Conservation (phyloP, 2,888 invertebrate species). For the Meganola albula region DNA sequence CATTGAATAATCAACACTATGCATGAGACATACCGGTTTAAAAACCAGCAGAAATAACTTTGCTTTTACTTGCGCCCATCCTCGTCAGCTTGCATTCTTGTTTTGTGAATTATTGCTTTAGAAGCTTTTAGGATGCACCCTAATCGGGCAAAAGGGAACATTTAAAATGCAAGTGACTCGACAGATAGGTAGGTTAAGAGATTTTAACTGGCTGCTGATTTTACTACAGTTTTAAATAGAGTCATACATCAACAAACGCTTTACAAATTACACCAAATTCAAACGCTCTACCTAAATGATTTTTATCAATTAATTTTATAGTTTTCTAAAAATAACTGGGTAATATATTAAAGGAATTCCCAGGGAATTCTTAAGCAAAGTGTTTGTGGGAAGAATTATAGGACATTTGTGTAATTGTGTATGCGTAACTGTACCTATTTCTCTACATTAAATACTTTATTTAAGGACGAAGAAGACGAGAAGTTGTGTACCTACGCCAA, state of each 20-base stretch:
- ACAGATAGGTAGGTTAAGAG: slow-evolving; percentile 59
- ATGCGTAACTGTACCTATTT: neutral
- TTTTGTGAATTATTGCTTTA: slow-evolving; percentile 65
- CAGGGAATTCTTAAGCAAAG: slow-evolving; percentile 9
- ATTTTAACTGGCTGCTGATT: slow-evolving; percentile 68
- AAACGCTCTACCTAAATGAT: too few relatives aligned
- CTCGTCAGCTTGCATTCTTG: slow-evolving; percentile 70
- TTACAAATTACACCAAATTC: too few relatives aligned
- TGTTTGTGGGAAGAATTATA: too few relatives aligned
- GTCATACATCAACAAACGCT: too few relatives aligned
- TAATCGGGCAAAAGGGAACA: slow-evolving; percentile 63
- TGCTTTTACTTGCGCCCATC: slow-evolving; percentile 55
- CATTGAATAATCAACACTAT: slow-evolving; percentile 39
- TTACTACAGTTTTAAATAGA: slow-evolving; percentile 30
- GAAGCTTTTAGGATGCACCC: slow-evolving; percentile 74
- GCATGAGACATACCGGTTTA: slow-evolving; percentile 19
- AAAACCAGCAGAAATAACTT: slow-evolving; percentile 27
- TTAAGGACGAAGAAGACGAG: too few relatives aligned
- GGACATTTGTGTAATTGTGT: too few relatives aligned
- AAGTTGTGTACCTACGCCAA: too few relatives aligned
- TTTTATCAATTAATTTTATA: too few relatives aligned
- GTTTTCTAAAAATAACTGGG: too few relatives aligned
- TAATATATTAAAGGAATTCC: slow-evolving; percentile 16
- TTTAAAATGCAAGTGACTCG: slow-evolving; percentile 63
- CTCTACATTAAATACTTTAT: neutral